Conservation (phyloP, 2,113 vertebrate species). For the Ciconia maguari region DNA sequence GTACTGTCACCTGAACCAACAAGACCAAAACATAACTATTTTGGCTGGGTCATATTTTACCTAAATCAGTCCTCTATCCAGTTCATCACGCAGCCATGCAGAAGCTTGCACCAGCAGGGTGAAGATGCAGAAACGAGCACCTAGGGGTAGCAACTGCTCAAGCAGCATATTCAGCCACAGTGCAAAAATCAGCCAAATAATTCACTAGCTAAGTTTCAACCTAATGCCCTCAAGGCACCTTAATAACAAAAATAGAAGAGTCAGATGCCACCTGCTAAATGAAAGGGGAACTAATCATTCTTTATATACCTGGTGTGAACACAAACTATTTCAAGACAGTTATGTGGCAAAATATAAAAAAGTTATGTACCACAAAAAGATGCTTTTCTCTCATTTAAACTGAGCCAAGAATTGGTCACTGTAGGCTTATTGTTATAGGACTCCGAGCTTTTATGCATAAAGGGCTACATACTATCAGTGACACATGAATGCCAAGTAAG, state of each 20-base stretch:
- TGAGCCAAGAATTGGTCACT: neutral
- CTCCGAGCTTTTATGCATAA: neutral
- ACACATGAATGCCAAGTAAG: neutral
- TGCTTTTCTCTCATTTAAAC: neutral
- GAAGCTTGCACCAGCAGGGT: neutral
- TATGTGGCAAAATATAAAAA: neutral
- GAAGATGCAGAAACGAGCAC: neutral
- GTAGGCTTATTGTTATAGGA: neutral
- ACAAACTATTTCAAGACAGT: neutral
- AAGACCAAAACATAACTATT: neutral
- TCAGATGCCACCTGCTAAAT: neutral
- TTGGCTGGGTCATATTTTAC: neutral
- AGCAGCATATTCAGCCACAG: neutral
- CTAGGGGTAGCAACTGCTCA: neutral
- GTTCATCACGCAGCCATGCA: neutral
- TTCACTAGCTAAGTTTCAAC: neutral
- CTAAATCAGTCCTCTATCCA: neutral
- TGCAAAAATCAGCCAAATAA: neutral
- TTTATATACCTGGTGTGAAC: neutral
- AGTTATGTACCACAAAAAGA: neutral
- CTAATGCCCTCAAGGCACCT: neutral
- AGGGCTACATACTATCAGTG: neutral
- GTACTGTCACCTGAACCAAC: neutral
- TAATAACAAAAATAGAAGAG: neutral
- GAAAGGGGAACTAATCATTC: neutral